phyloP scores from a whole-genome alignment of 2,113 vertebrate species.

The Syrmaticus mikado region DNA sequence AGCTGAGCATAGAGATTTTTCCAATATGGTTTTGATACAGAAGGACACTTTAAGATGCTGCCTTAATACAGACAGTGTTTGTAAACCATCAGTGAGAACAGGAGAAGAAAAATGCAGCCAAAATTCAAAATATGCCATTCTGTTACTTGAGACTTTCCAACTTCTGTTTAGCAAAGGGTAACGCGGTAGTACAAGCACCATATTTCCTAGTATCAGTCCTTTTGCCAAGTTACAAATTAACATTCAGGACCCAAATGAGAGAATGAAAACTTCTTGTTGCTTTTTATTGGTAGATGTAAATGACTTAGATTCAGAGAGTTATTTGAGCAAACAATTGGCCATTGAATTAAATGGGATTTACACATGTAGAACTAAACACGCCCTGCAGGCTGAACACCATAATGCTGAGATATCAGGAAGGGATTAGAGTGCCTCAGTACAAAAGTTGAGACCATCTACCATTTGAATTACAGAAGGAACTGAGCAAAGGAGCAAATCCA shows the following conservation, averaged over 20 bases:
- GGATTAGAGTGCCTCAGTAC: conserved; percentile 15
- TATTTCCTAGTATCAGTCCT: neutral
- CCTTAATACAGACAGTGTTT: neutral
- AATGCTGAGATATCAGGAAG: conserved; percentile 52
- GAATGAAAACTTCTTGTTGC: neutral
- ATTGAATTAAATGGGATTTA: conserved; percentile 46
- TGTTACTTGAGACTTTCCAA: neutral
- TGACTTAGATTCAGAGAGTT: conserved; percentile 27
- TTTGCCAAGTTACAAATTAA: neutral
- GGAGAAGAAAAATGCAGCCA: neutral
- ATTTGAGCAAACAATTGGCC: conserved; percentile 11
- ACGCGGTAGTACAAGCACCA: neutral
- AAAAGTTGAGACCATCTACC: conserved; percentile 26
- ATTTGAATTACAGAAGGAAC: neutral
- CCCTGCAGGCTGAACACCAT: neutral
- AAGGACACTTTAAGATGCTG: neutral
- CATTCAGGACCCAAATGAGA: neutral
- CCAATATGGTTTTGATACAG: neutral
- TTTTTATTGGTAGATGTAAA: conserved; percentile 19
- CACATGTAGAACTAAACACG: conserved; percentile 1
- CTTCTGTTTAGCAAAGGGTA: neutral
- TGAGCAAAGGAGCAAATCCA: conserved; percentile 5
- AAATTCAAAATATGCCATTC: neutral
- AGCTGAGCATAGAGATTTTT: neutral
- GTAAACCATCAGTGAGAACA: neutral